Base-by-base conservation (phyloP, 2,113 vertebrate species). In the Archilochus colubris region DNA sequence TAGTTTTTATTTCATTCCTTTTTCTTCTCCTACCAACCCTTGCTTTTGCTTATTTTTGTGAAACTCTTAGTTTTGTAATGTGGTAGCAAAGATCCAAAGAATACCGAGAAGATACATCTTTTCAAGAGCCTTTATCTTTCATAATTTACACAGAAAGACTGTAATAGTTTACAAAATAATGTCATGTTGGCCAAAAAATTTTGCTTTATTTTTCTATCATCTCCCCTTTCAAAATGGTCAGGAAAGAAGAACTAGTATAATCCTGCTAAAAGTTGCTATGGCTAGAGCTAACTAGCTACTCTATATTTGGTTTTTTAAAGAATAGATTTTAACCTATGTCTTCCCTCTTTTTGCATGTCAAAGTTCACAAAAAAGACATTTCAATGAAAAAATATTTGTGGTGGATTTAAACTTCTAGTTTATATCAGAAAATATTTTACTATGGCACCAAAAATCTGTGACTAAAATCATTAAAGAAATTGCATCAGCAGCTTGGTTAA, bases 11-110 rank as follows among this genome's bases (percentile, higher is more conserved):
- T 76, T 25, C 17, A 5, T 48, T 75, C 24, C 14, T 74, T 86
- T 86, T 53, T 64, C 30, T 69, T 31, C 6, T 3, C 16, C 2
- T 3, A 1, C 9, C 3, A 14, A 7, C 6, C 0, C 5, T 18
- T 15, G 28, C 19, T 40, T 38, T 40, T 38, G 36, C 36, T 38
- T 38, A 16, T 66, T 8, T 44, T 48, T 82, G 23, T 70, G 64
- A 88, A 90, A 73, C 15, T 77, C 12, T 66, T 81, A 19, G 31
- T 69, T 36, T 88, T 80, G 51, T 43, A 27, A 31, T 21, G 19
- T 67, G 31, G 23, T 25, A 77, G 30, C 23, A n/a, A 17, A 55
- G 9, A 68, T 15, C 36, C 27, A 30, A 25, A 91, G 38, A 68
- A 14, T 36, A 68, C 23, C 27, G 58, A 54, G n/a, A 73, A 9